Evolutionary conservation across 2,888 invertebrate genomes (phyloP).

Genomic region (Netelia inedita): DNA sequence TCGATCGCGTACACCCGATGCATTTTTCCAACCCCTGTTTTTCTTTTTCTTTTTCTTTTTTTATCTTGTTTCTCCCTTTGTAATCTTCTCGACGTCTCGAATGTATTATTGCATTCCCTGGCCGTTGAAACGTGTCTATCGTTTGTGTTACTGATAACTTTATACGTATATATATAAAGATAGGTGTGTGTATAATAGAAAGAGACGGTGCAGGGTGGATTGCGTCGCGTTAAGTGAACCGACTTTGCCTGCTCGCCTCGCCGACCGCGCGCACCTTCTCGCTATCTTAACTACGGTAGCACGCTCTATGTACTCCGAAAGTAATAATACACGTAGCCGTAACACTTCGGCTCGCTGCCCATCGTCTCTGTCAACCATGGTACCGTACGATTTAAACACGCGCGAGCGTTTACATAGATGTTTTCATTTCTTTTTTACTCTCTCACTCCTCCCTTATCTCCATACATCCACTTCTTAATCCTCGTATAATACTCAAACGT

Average conservation of each 20-base stretch:
- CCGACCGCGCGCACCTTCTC: slow-evolving; percentile 40
- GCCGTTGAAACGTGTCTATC: slow-evolving; percentile 2
- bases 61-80: not conserved
- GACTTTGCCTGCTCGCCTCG: slow-evolving; percentile 10
- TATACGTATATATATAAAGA: slow-evolving; percentile 5
- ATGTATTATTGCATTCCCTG: slow-evolving; percentile 26
- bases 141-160: slow-evolving; percentile 16
- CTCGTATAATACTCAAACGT: slow-evolving; percentile 18
- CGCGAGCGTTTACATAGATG: slow-evolving; percentile 50
- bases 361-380: slow-evolving; percentile 55
- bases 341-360: slow-evolving; percentile 45
- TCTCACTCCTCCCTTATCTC: slow-evolving; percentile 42
- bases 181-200: not conserved
- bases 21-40: not conserved
- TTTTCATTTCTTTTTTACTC: slow-evolving; percentile 38
- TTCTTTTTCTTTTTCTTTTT: not conserved
- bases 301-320: slow-evolving; percentile 69
- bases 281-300: slow-evolving; percentile 72
- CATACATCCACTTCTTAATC: slow-evolving; percentile 55
- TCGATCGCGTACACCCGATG: slow-evolving; percentile 7
- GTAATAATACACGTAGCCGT: slow-evolving; percentile 64
- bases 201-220: slow-evolving; percentile 27
- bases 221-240: slow-evolving; percentile 47
- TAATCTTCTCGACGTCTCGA: slow-evolving; percentile 4
- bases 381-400: slow-evolving; percentile 46